Evolutionary conservation across 2,888 invertebrate species (phyloP), one percentile per base, ranked within the genome.

Genomic region (Sphaerophoria rueppellii): DNA sequence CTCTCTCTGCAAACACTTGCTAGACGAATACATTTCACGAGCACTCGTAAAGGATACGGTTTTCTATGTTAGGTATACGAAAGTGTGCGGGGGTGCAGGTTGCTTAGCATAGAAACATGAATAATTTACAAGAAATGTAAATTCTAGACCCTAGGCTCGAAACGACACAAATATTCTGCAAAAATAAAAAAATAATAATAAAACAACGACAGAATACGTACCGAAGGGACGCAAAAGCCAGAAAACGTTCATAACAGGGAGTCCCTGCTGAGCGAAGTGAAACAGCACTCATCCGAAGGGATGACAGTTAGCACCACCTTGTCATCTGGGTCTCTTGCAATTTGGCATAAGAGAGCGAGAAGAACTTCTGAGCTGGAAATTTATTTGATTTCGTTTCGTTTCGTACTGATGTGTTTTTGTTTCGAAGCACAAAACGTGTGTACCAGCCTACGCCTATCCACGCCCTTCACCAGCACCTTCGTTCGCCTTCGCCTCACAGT

Each of bases 71-170:
- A n/a, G 40, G 43, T 43, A 43, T 43, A 43, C 9, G 9, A 11
- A 9, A 43, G 6, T 7, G 5, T 24, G 24, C 24, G 24, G 40
- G 12, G 11, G 40, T 24, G 43, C 12, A 24, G 46, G 16, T 11
- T 55, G 50, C 5, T 7, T 7, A 43, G 55, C 50, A 55, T 34
- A 69, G 24, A 57, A 77, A 77, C 76, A 81, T 85, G 81, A 85
- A 85, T 85, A 81, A 81, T 77, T 85, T 85, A 81, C 72, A 65
- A 73, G 81, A 70, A 72, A 81, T 77, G 81, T 70, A 85, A 85
- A 85, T 85, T 81, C 63, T 58, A 65, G 54, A 24, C 80, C 76
- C 72, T 52, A 58, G 40, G 69, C 69, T 60, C 40, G 11, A 73
- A 43, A 35, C 35, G 50, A 40, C 34, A 50, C 54, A 14, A 40